Evolutionary conservation across 2,113 vertebrate species (phyloP).

Genomic region (Gymnocephalus cernua): DNA sequence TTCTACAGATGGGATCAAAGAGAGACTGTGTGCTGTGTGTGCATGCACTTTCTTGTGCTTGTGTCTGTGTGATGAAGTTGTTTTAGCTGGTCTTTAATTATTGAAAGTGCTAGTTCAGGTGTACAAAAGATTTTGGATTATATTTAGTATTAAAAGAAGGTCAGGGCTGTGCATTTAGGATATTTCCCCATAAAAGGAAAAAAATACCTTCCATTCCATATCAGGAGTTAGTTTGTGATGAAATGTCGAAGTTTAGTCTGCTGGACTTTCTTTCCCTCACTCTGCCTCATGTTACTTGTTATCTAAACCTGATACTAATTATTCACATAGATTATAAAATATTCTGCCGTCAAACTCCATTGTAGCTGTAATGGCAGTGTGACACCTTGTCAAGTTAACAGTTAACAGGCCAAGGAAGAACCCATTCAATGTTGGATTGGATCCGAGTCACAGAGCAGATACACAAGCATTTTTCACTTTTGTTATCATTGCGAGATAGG

Average conservation of each 20-base stretch:
- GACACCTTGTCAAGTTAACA: neutral
- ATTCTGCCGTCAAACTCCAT: neutral
- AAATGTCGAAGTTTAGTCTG: neutral
- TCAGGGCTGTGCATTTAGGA: neutral
- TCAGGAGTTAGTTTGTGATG: neutral
- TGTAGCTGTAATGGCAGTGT: neutral
- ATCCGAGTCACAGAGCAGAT: too few species aligned
- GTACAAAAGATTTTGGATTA: neutral
- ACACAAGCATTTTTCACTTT: too few species aligned
- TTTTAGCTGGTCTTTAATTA: neutral
- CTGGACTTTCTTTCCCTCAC: neutral
- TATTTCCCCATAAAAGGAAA: slow-evolving; percentile 7
- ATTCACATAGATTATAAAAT: neutral
- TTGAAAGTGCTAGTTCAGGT: slow-evolving; percentile 3
- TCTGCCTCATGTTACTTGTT: neutral
- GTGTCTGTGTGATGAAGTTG: neutral
- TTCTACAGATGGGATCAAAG: slow-evolving; percentile 73
- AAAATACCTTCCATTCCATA: neutral
- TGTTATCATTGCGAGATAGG: too few species aligned
- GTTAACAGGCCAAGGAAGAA: too few species aligned
- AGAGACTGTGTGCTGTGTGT: slow-evolving; percentile 21
- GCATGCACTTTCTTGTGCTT: neutral
- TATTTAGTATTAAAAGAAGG: slow-evolving; percentile 19
- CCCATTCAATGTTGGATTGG: too few species aligned
- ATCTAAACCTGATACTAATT: neutral